phyloP scores from a whole-genome alignment of 2,797 vertebrate species.

The Tympanoctomys barrerae region DNA sequence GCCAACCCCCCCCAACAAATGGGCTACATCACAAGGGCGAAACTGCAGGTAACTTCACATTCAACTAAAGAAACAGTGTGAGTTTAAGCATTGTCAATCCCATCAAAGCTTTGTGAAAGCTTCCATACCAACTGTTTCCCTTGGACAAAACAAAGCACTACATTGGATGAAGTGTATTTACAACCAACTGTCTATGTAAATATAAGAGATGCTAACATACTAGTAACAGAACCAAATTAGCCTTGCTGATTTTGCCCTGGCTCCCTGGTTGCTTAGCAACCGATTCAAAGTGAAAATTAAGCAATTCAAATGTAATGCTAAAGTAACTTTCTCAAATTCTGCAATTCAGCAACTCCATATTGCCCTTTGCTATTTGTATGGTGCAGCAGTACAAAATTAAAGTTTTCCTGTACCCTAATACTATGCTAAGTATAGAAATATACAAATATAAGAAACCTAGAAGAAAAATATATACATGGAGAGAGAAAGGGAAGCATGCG shows the following conservation, averaged over 20 bases:
- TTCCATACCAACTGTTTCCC: slow-evolving; percentile 64
- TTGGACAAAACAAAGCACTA: slow-evolving; percentile 58
- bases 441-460: not conserved
- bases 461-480: not conserved
- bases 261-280: slow-evolving; percentile 86
- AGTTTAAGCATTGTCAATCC: not conserved
- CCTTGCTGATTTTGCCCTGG: slow-evolving; percentile 75
- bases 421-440: not conserved
- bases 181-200: slow-evolving; percentile 73
- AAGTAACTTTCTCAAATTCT: slow-evolving; percentile 80
- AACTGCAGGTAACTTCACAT: not conserved
- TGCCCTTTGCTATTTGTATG: slow-evolving; percentile 44
- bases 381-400: not conserved
- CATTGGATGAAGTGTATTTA: slow-evolving; percentile 72
- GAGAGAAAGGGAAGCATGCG: not conserved
- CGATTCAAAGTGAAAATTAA: slow-evolving; percentile 79
- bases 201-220: slow-evolving; percentile 73
- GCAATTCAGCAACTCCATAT: slow-evolving; percentile 64
- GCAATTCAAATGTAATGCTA: slow-evolving; percentile 80
- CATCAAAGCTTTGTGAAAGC: fast-evolving
- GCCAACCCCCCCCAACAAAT: not conserved
- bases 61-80: not conserved
- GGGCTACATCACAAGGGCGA: not conserved
- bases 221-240: slow-evolving; percentile 79
- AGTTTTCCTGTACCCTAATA: not conserved